Evolutionary conservation across 2,113 vertebrate genomes (phyloP).

Genomic region (Phaethornis superciliosus): DNA sequence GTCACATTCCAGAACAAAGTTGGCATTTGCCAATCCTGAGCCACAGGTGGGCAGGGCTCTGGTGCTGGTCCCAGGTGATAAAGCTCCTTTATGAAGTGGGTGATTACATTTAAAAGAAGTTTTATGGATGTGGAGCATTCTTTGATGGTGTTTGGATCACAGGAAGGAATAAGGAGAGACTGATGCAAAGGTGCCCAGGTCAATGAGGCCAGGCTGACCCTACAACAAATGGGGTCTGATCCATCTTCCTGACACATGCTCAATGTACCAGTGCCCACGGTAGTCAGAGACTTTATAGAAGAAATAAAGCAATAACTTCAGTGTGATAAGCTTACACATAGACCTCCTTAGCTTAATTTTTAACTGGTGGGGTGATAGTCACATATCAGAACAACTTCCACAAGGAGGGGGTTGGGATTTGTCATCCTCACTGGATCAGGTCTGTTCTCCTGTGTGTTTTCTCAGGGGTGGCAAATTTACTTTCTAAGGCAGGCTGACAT

Average conservation of each 20-base stretch:
- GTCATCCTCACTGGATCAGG: not conserved
- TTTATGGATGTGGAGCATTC: not conserved
- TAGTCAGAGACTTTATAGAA: not conserved
- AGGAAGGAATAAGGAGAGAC: not conserved
- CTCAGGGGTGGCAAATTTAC: not conserved
- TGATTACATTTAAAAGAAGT: not conserved
- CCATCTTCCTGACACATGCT: not conserved
- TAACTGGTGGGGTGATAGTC: not conserved
- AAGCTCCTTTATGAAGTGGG: not conserved
- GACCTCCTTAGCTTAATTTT: conserved; percentile 18
- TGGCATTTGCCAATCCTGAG: not conserved
- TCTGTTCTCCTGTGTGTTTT: not conserved
- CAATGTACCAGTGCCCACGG: not conserved
- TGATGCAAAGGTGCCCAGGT: not conserved
- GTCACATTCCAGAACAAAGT: not conserved
- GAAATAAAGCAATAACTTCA: conserved; percentile 42
- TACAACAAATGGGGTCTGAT: not conserved
- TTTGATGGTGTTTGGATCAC: not conserved
- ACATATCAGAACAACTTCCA: not conserved
- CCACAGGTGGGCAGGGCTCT: not conserved
- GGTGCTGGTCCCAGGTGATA: not conserved
- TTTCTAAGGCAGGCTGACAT: not conserved
- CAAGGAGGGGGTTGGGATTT: accelerated
- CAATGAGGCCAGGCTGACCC: not conserved
- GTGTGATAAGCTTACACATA: not conserved